Conservation (phyloP, 2,888 invertebrate genomes). For the Tillus elongatus region DNA sequence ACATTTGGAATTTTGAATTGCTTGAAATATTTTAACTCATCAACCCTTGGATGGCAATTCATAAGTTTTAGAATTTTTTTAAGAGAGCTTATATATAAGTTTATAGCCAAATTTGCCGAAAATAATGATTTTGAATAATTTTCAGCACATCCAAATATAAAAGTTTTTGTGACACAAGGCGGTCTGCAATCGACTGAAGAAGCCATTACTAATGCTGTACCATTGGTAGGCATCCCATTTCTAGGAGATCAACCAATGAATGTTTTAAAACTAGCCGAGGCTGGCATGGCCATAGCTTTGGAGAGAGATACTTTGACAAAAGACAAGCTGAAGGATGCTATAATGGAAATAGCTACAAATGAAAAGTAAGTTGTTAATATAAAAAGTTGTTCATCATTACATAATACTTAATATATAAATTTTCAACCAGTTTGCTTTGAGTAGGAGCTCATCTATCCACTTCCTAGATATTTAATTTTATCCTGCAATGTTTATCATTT, state of each 20-base stretch:
- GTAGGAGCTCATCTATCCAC: no score
- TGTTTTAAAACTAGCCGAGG: slow-evolving; percentile 20
- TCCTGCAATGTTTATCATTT: no score
- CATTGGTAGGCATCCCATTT: slow-evolving; percentile 40
- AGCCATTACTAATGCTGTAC: slow-evolving; percentile 38
- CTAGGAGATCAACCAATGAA: slow-evolving; percentile 40
- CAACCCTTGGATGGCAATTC: no score
- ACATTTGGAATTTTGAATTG: no score
- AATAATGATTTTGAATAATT: no score
- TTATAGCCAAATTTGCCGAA: no score
- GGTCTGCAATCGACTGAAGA: slow-evolving; percentile 43
- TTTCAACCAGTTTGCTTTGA: no score
- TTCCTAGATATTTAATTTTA: no score
- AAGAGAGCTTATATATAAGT: no score
- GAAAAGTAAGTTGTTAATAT: slow-evolving; percentile 18
- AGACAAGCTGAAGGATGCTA: slow-evolving; percentile 27
- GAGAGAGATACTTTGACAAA: slow-evolving; percentile 32
- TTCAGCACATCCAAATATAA: slow-evolving; percentile 37
- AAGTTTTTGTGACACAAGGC: slow-evolving; percentile 42
- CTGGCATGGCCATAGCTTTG: slow-evolving; percentile 34
- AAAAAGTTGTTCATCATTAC: neutral
- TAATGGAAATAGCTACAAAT: slow-evolving; percentile 23
- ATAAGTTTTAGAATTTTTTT: no score
- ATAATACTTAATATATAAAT: no score
- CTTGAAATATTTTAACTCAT: no score